Conservation (phyloP, 2,113 vertebrate genomes). For the Salvelinus fontinalis region DNA sequence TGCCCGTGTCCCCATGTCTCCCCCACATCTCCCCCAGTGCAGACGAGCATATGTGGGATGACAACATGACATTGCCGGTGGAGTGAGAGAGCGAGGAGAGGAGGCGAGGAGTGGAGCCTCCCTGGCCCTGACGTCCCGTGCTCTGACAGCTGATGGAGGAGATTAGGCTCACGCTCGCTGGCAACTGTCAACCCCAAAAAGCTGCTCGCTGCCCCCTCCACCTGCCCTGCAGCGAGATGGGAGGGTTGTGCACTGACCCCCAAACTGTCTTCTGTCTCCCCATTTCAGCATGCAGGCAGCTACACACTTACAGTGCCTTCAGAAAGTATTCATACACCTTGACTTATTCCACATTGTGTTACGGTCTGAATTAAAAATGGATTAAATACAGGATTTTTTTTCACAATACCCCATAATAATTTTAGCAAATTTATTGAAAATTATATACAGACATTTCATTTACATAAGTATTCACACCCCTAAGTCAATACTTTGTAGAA, state of each 20-base stretch:
- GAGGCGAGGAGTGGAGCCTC: constrained; percentile 33
- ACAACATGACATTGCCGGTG: constrained; percentile 80
- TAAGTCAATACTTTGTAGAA: too few species aligned
- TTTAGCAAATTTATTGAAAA: too few species aligned
- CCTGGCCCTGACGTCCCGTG: constrained; percentile 59
- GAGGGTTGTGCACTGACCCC: constrained; percentile 36
- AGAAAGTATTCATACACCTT: too few species aligned
- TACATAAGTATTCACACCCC: too few species aligned
- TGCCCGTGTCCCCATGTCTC: constrained; percentile 58
- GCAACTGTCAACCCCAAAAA: constrained; percentile 66
- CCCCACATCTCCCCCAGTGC: constrained; percentile 30
- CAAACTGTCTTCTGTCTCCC: constrained; percentile 31
- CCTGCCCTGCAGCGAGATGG: constrained; percentile 19
- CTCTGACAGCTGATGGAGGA: constrained; percentile 73
- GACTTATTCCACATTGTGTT: too few species aligned
- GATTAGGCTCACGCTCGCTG: constrained; percentile 62
- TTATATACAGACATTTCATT: too few species aligned
- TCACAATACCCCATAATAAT: too few species aligned
- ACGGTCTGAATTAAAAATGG: too few species aligned
- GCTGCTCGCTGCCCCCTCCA: constrained; percentile 22
- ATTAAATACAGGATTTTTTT: too few species aligned
- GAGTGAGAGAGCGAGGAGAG: constrained; percentile 47
- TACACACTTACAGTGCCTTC: neutral
- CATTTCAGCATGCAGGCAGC: neutral
- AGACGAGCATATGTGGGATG: constrained; percentile 81